Conservation (phyloP, 2,888 invertebrate species). For the Heliconius hortense region DNA sequence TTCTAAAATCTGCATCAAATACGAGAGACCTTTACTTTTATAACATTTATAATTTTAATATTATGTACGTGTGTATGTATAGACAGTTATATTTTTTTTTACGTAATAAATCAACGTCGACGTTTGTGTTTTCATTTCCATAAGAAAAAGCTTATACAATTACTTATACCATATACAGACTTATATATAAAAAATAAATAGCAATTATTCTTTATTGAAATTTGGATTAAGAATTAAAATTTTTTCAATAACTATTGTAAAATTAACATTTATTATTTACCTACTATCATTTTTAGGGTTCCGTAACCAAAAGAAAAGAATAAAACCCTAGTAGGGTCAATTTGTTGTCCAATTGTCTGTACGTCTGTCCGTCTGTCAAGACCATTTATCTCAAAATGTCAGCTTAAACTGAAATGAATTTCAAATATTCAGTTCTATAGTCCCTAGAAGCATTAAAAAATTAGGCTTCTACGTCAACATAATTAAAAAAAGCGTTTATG, state of each 20-base stretch:
- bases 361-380: too few relatives aligned
- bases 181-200: background rate
- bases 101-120: too few relatives aligned
- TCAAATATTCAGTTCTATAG: too few relatives aligned
- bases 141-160: background rate
- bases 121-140: background rate
- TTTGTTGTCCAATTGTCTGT: too few relatives aligned
- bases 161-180: background rate
- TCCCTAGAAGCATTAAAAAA: too few relatives aligned
- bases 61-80: background rate
- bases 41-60: constrained; percentile 5
- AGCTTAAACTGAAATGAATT: too few relatives aligned
- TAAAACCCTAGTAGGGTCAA: too few relatives aligned
- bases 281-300: background rate
- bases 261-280: background rate
- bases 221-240: background rate
- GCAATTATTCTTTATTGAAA: background rate
- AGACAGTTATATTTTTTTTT: background rate
- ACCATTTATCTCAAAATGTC: too few relatives aligned
- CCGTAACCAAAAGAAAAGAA: too few relatives aligned
- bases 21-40: background rate
- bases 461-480: too few relatives aligned
- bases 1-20: background rate
- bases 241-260: constrained; percentile 5
- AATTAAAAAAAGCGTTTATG: too few relatives aligned